Evolutionary conservation across 2,113 vertebrate genomes (phyloP).

Genomic region (Jacana jacana): DNA sequence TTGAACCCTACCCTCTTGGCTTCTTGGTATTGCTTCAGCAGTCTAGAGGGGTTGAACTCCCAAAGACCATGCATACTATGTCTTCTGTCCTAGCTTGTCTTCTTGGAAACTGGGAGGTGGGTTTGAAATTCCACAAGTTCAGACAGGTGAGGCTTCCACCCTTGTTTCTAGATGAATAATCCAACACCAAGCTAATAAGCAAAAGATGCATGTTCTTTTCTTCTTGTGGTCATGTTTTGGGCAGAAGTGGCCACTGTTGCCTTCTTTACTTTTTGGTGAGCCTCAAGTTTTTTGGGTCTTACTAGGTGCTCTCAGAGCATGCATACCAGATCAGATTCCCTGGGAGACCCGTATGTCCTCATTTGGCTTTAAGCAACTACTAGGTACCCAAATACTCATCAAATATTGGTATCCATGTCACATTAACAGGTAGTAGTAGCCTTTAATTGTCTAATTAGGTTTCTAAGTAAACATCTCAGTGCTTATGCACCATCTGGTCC

Average conservation of each 20-base stretch:
- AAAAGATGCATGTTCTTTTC: not conserved
- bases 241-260: not conserved
- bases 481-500: not conserved
- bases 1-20: not conserved
- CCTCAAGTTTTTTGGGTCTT: not conserved
- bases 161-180: not conserved
- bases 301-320: fast-evolving
- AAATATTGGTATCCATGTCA: not conserved
- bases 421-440: not conserved
- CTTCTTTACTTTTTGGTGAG: not conserved
- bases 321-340: not conserved
- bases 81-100: not conserved
- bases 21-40: not conserved
- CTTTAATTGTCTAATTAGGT: not conserved
- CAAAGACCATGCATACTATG: not conserved
- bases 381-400: not conserved
- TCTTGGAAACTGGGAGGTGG: not conserved
- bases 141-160: not conserved
- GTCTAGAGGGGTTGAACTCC: not conserved
- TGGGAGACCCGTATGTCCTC: not conserved
- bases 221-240: not conserved
- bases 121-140: not conserved
- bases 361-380: not conserved
- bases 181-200: not conserved
- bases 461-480: not conserved